Base-by-base conservation (phyloP, 2,797 vertebrate genomes). In the Propithecus perrieri region DNA sequence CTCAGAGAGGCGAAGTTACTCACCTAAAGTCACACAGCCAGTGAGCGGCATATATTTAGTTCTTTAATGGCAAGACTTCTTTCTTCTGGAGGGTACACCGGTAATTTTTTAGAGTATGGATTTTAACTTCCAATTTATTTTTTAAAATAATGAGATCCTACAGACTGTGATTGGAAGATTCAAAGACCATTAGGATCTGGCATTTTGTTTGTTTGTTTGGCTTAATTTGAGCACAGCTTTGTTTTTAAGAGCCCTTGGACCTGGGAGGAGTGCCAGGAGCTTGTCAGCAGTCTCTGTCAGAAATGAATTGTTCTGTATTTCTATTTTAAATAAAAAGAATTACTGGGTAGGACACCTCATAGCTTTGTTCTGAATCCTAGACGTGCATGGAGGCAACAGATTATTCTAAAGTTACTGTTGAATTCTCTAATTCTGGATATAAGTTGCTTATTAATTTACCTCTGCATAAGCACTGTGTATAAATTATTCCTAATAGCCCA, bases 91-190 rank as follows among this genome's bases (percentile, higher is more conserved):
- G 69, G 63, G 50, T 17, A 41, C 20, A 22, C 28, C 3, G 35
- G 76, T 35, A 18, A 28, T 43, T 35, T 80, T 80, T 50, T 50
- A 6, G 57, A 85, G 80, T 28, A 26, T 35, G 41, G 15, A n/a
- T 89, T 89, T 96, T 81, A 63, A 81, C 55, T 83, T 96, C 61
- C 43, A 84, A 69, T 43, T 76, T 88, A 43, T 84, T 50, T 94
- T 95, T 78, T 11, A 14, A 93, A 88, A 81, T 48, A 14, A 50
- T 6, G 76, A 74, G 90, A 61, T 41, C 26, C 61, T 71, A 12
- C 13, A 76, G 63, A 28, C 61, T 33, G 22, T 33, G 76, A 80
- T 67, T 38, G 48, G 28, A 48, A n/a, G 55, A 71, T 48, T 59
- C 89, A 53, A 75, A 94, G 75, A 22, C 38, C 15, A 2, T 80